A percentile compares a stretch with the other conserved stretches of the same genome.
These are phyloP conservation scores for Scaptomyza montana DNA, from an alignment of 1,140 invertebrate genomes.

Conservation along the genomic window DNA sequence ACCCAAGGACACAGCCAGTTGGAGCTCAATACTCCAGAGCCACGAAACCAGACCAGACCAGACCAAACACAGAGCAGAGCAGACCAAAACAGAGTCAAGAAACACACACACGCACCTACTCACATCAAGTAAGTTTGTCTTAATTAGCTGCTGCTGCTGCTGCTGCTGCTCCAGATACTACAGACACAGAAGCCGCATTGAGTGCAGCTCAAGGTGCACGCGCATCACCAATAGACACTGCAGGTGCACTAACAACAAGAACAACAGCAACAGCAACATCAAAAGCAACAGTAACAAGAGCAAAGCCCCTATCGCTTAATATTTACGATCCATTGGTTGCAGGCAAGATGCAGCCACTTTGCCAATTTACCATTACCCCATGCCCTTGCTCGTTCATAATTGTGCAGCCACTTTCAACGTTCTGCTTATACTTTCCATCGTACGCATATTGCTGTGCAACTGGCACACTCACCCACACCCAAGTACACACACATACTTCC, in stretches of 20 bases:
- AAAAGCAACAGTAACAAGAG: constrained; percentile 4
- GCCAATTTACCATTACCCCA: constrained; percentile 2
- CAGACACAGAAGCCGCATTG: constrained; percentile 13
- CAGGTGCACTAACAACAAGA: constrained; percentile 21
- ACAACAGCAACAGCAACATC: constrained; percentile 7
- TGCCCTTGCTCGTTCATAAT: constrained; percentile 45
- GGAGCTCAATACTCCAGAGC: constrained; percentile 20
- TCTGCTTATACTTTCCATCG: constrained; percentile 68
- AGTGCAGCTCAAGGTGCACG: constrained; percentile 24
- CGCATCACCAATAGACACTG: constrained; percentile 41
- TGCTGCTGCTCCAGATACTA: constrained; percentile 22
- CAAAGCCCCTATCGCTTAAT: constrained; percentile 51
- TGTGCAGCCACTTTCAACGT: constrained; percentile 66
- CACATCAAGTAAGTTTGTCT: constrained; percentile 69
- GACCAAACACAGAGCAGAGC: neutral
- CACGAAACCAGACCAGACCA: constrained; percentile 5
- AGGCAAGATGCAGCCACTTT: constrained; percentile 47
- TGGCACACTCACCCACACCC: constrained; percentile 4
- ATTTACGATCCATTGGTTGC: constrained; percentile 78
- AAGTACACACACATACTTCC: neutral
- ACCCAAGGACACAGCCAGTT: constrained; percentile 57
- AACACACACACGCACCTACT: constrained; percentile 10
- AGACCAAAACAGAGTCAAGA: constrained; percentile 21
- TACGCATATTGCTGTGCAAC: constrained; percentile 51
- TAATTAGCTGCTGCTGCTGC: constrained; percentile 70